Base-by-base conservation (phyloP, 2,888 invertebrate genomes). In the Mythimna ferrago region DNA sequence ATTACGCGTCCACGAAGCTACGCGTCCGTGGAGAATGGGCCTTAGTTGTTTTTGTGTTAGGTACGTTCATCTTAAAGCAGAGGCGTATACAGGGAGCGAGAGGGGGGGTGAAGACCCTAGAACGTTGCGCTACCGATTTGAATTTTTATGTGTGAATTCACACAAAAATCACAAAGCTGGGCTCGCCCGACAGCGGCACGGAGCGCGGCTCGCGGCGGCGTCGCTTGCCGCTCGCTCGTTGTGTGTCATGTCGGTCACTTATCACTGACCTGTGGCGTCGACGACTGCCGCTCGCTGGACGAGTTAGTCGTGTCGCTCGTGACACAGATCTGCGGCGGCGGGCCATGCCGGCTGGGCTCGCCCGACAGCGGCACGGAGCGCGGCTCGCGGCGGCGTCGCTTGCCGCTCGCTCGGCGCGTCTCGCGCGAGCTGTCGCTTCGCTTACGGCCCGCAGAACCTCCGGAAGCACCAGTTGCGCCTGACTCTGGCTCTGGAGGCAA, bases 291-390 rank as follows among this genome's bases (percentile, higher is more conserved):
- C 0, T 65, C 64, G 21, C 35, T 35, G 2, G 11, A 26, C 6
- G 56, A 6, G 19, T 41, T 16, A 9, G 41, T 44, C 2, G 61
- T 62, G 68, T 48, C 21, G 26, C 38, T 7, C 6, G 35, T 57
- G 9, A 32, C 32, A 26, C 44, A 48, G 73, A 93, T 93, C 89
- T 93, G 92, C 2, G 91, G 89, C 41, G 90, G 89, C 2, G 92
- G 89, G 2, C 81, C 89, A 38, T 95, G 94, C 0, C 90, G 81
- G 79, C 95, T 95, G 11, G 94, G 90, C 64, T 94, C 93, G 14
- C 89, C 92, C 0, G 95, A 95, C 6, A 95, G 88, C 2, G 95
- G 95, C 66, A 92, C 95, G 7, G 95, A 95, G 54, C 93, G 91
- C 11, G 94, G 91, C 77, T 94, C 92, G 51, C 90, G 89, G 11